Base-by-base conservation (phyloP, 2,797 vertebrate species). In the Phalanger gymnotis region DNA sequence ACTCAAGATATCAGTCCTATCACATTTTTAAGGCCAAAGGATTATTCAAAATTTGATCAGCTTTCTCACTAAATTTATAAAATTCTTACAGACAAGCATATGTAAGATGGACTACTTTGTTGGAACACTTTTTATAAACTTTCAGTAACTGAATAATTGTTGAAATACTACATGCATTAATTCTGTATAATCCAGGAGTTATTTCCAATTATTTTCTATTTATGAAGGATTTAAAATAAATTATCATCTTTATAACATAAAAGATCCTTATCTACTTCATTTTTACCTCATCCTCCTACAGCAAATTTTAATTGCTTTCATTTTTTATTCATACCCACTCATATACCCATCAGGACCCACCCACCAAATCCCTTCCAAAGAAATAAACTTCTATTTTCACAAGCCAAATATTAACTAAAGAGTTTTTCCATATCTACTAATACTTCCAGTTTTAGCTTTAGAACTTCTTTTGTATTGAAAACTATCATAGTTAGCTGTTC, bases 11-110 rank as follows among this genome's bases (percentile, higher is more conserved):
- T 95, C 54, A 89, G 89, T 95, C 92, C 94, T 11, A 92, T 27
- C 28, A 81, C 81, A 96, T 81, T 97, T 97, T 98, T 95, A 94
- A 90, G 98, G 89, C 91, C n/a, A 55, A 97, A 95, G 5, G 58
- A 97, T 97, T 97, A 97, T 66, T 98, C 51, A 73, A 95, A 95
- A 91, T 96, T 95, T 98, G 90, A 96, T 93, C 2, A 10, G 27
- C 19, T 97, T 97, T 96, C 28, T 94, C 95, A 98, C 52, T 96
- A 94, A 98, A 93, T 30, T 91, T 96, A 90, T 89, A 2, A 93
- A 92, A 58, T 89, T 30, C 56, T 91, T 95, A 96, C 27, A 94
- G 94, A 97, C 55, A 61, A 96, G 54, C 2, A 93, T 90, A 98
- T 54, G 66, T 30, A 97, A 97, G 98, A 91, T 87, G 91, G 73